A percentile compares a stretch with the other conserved stretches of the same genome.
These are phyloP conservation scores for Eulemur macaco DNA, from an alignment of 2,113 vertebrate species.

Conservation along the genomic window DNA sequence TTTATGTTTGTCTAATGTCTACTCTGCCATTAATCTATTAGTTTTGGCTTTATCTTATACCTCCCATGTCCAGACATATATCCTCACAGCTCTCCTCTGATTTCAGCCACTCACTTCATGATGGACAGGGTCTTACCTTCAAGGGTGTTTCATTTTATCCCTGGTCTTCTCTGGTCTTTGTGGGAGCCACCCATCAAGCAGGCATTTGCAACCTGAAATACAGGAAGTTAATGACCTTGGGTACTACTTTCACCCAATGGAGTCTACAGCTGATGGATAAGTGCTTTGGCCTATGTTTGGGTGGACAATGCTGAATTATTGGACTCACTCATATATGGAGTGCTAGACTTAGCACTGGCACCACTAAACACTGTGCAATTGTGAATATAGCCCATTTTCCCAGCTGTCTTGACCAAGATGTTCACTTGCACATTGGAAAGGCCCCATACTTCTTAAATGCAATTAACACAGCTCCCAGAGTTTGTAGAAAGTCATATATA, in stretches of 20 bases:
- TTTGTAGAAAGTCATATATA: not conserved
- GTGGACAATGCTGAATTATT: not conserved
- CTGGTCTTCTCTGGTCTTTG: not conserved
- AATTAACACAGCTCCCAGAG: not conserved
- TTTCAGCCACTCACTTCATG: not conserved
- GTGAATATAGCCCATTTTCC: not conserved
- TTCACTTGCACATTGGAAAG: not conserved
- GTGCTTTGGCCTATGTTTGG: not conserved
- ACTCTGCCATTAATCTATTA: not conserved
- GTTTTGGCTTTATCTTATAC: not conserved
- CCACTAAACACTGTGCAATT: not conserved
- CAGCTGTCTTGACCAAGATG: not conserved
- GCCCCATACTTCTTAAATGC: not conserved
- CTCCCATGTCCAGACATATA: not conserved
- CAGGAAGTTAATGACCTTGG: not conserved
- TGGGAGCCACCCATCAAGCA: not conserved
- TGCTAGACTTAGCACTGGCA: not conserved
- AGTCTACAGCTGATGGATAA: not conserved
- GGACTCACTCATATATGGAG: not conserved
- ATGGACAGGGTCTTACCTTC: not conserved
- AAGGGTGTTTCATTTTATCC: not conserved
- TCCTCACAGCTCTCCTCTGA: not conserved
- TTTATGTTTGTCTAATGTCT: not conserved
- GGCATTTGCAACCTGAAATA: not conserved
- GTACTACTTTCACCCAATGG: not conserved